phyloP scores from a whole-genome alignment of 2,888 invertebrate genomes.

The Parascotia fuliginaria region DNA sequence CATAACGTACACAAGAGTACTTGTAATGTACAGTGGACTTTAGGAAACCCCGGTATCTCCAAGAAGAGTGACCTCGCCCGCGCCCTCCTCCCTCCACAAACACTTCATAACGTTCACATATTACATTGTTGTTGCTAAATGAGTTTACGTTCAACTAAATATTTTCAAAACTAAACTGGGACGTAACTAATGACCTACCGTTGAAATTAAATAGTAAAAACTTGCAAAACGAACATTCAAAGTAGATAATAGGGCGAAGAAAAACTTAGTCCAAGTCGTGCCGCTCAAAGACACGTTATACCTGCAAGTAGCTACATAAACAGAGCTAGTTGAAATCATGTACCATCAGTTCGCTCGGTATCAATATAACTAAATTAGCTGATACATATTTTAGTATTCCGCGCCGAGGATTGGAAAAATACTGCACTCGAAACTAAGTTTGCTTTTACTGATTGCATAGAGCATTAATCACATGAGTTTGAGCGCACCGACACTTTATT shows the following conservation, averaged over 20 bases:
- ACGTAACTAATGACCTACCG: no score
- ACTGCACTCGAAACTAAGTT: background rate
- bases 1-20: background rate
- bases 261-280: background rate
- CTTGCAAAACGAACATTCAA: background rate
- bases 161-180: background rate
- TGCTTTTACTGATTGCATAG: background rate
- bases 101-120: constrained; percentile 2
- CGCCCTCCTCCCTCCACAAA: background rate
- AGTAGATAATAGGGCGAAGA: background rate
- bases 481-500: background rate
- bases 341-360: no score
- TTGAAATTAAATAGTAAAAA: no score
- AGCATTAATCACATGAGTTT: background rate
- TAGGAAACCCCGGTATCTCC: background rate
- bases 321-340: no score
- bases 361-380: background rate
- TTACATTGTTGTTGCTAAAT: constrained; percentile 1
- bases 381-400: background rate
- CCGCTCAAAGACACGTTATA: no score
- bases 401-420: background rate
- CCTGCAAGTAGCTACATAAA: no score
- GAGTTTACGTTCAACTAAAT: background rate
- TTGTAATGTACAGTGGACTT: background rate
- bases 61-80: background rate